These are phyloP conservation scores for Xestia xanthographa DNA, from an alignment of 2,888 invertebrate genomes.

Conservation along the genomic window DNA sequence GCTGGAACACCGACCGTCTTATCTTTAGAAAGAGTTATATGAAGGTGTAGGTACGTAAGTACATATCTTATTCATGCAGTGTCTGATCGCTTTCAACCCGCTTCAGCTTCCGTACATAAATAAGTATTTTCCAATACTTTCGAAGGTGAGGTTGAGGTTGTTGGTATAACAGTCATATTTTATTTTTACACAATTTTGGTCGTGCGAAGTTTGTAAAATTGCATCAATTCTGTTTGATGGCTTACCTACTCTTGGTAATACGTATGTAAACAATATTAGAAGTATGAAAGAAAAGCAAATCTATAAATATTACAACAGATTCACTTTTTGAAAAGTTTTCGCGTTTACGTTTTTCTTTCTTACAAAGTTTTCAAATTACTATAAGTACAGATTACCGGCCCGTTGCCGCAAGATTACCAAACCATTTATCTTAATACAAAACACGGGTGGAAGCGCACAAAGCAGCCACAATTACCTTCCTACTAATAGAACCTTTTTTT, in stretches of 20 bases:
- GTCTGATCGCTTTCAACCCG: conserved; percentile 49
- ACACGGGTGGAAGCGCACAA: background rate
- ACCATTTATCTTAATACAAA: conserved; percentile 33
- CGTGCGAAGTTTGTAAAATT: conserved; percentile 6
- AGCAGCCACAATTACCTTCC: background rate
- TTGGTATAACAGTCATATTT: conserved; percentile 29
- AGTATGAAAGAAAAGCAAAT: background rate
- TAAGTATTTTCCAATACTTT: conserved; percentile 51
- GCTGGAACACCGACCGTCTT: conserved; percentile 7
- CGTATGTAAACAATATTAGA: background rate
- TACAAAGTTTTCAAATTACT: conserved; percentile 33
- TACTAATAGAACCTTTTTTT: background rate
- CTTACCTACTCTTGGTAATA: background rate
- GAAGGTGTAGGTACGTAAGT: conserved; percentile 4
- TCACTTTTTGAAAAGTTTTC: background rate
- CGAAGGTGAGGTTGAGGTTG: conserved; percentile 22
- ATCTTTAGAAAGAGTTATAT: conserved; percentile 19
- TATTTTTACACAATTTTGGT: conserved; percentile 10
- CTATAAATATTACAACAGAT: background rate
- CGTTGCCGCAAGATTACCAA: conserved; percentile 17
- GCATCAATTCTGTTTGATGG: background rate
- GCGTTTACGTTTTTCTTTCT: background rate
- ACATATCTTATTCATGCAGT: conserved; percentile 55
- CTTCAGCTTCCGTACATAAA: conserved; percentile 37
- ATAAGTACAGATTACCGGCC: conserved; percentile 11